Conservation (phyloP, 30 jellyfish, hydroid and myxozoan genomes). For the Hydractinia symbiolongicarpus region DNA sequence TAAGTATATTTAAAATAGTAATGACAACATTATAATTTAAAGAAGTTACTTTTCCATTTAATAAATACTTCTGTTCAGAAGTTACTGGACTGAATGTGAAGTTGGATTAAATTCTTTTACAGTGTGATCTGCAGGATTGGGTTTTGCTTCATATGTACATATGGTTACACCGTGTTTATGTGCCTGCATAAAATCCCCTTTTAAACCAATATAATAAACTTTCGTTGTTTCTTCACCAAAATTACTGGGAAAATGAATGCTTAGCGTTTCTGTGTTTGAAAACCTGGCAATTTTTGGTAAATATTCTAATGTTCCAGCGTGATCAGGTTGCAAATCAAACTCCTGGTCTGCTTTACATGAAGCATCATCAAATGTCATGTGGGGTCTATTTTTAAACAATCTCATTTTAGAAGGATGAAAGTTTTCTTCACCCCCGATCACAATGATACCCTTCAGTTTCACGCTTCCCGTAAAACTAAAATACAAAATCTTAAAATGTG, state of each 20-base stretch:
- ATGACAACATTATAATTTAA: too few species aligned
- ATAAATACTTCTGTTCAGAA: too few species aligned
- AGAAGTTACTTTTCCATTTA: too few species aligned
- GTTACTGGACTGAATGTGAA: constrained; percentile 6
- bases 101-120: constrained; percentile 2
- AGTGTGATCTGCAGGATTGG: constrained; percentile 90
- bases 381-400: constrained; percentile 72
- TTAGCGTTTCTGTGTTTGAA: constrained; percentile 71
- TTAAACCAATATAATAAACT: constrained; percentile 79
- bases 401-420: constrained; percentile 87
- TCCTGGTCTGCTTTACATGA: constrained; percentile 67
- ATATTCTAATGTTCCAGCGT: constrained; percentile 77
- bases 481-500: background rate
- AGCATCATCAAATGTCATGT: constrained; percentile 95
- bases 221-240: constrained; percentile 77
- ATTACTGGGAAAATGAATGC: constrained; percentile 73
- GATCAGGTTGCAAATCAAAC: constrained; percentile 85
- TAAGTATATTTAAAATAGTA: too few species aligned
- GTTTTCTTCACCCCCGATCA: constrained; percentile 83
- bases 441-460: constrained; percentile 74
- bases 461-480: constrained; percentile 76
- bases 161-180: constrained; percentile 97
- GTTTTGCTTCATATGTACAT: constrained; percentile 86
- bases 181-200: constrained; percentile 88
- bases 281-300: constrained; percentile 68